Percentiles rank a stretch among this genome's conserved stretches.
These are phyloP conservation scores for Drosophila pseudoananassae DNA, from an alignment of 1,140 invertebrate genomes.

Conservation along the genomic window DNA sequence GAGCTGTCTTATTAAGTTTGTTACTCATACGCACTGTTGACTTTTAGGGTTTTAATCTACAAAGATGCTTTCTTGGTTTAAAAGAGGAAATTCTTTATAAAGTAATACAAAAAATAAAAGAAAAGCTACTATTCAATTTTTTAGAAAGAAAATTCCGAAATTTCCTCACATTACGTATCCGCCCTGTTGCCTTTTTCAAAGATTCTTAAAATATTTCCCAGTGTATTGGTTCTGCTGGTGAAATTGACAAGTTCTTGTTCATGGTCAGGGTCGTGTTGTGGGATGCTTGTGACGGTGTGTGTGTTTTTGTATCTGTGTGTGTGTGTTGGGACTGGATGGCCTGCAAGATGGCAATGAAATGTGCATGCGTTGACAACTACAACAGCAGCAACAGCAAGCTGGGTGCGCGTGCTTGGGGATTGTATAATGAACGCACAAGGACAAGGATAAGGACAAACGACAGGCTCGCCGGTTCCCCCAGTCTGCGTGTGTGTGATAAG, in stretches of 20 bases:
- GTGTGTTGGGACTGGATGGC: conserved; percentile 10
- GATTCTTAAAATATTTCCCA: background rate
- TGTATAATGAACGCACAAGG: conserved; percentile 56
- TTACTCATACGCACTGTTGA: conserved; percentile 9
- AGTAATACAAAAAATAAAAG: background rate
- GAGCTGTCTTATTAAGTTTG: background rate
- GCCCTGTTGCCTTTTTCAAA: background rate
- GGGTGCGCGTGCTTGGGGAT: conserved; percentile 37
- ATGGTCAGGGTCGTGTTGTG: conserved; percentile 65
- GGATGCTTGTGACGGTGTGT: conserved; percentile 1
- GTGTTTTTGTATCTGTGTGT: background rate
- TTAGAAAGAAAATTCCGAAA: background rate
- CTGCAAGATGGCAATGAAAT: conserved; percentile 57
- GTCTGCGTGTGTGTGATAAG: conserved; percentile 23
- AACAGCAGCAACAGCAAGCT: conserved; percentile 26
- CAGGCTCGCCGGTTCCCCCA: background rate
- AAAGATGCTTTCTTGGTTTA: background rate
- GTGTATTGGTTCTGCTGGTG: conserved; percentile 26
- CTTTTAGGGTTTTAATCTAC: background rate
- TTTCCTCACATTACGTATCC: background rate
- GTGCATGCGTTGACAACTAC: conserved; percentile 56
- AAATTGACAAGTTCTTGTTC: conserved; percentile 70
- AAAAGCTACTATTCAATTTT: too few relatives aligned
- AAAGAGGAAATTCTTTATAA: too few relatives aligned
- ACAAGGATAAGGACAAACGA: conserved; percentile 45